These are phyloP conservation scores for Periophthalmodon schlosseri DNA, from an alignment of 2,113 vertebrate genomes.

Conservation along the genomic window DNA sequence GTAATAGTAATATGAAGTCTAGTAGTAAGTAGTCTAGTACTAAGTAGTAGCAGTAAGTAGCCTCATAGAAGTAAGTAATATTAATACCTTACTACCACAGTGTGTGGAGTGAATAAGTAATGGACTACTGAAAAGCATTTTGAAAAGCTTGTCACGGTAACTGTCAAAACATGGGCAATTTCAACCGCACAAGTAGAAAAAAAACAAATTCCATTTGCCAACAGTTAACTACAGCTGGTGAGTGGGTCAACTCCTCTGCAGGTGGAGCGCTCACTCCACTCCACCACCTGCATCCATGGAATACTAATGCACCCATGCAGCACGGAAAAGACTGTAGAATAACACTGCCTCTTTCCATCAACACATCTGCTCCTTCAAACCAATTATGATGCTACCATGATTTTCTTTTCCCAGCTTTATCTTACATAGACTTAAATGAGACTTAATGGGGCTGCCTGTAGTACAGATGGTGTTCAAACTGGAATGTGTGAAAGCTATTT, in stretches of 20 bases:
- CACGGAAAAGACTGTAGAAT: neutral
- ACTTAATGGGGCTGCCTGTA: neutral
- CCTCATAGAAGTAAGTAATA: no score
- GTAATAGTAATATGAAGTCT: no score
- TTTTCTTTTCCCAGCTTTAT: neutral
- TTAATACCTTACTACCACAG: no score
- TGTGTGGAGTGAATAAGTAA: no score
- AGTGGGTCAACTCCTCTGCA: constrained; percentile 26
- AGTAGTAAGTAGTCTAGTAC: no score
- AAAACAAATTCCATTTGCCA: constrained; percentile 13
- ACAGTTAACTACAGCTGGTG: constrained; percentile 16
- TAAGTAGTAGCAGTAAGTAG: no score
- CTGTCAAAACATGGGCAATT: neutral
- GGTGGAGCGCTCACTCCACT: constrained; percentile 10
- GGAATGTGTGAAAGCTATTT: neutral
- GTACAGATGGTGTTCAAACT: constrained; percentile 2
- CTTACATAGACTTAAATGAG: neutral
- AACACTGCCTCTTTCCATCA: neutral
- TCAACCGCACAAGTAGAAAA: neutral
- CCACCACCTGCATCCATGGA: constrained; percentile 11
- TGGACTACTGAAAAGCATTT: neutral
- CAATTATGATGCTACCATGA: neutral
- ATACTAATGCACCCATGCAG: constrained; percentile 22
- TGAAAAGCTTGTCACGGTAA: neutral
- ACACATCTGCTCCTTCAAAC: neutral